Conservation (phyloP, 2,113 vertebrate genomes). For the Todiramphus chloris region DNA sequence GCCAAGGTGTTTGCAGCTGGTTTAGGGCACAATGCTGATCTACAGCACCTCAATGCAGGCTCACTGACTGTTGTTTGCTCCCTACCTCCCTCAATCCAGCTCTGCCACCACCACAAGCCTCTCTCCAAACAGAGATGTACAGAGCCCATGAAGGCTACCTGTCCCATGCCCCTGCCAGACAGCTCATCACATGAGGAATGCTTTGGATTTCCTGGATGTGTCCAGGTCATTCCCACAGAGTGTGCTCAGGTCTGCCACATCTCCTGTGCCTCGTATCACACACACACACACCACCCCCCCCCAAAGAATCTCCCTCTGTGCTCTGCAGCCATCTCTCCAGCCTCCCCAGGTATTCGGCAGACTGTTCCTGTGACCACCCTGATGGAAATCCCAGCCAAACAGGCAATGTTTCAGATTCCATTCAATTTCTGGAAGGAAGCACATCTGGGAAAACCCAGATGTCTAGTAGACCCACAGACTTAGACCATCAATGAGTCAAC, state of each 20-base stretch:
- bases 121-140: background rate
- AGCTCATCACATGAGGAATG: background rate
- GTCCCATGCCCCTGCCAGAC: background rate
- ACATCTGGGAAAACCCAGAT: constrained; percentile 26
- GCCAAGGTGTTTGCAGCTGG: background rate
- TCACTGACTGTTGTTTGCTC: background rate
- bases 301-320: background rate
- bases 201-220: background rate
- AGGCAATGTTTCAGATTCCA: constrained; percentile 27
- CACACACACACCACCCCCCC: rapidly evolving
- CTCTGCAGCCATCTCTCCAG: background rate
- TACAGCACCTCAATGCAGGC: background rate
- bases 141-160: background rate
- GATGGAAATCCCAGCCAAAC: constrained; percentile 5
- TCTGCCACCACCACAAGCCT: background rate
- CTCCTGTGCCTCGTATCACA: background rate
- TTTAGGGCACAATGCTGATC: background rate
- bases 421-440: constrained; percentile 38
- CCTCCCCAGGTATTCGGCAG: background rate
- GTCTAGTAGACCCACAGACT: constrained; percentile 6
- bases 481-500: background rate
- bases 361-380: constrained; percentile 13
- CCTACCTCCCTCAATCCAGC: background rate
- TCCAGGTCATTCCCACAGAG: background rate
- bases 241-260: background rate